Conservation (phyloP, 2,113 vertebrate species). For the Etheostoma spectabile region DNA sequence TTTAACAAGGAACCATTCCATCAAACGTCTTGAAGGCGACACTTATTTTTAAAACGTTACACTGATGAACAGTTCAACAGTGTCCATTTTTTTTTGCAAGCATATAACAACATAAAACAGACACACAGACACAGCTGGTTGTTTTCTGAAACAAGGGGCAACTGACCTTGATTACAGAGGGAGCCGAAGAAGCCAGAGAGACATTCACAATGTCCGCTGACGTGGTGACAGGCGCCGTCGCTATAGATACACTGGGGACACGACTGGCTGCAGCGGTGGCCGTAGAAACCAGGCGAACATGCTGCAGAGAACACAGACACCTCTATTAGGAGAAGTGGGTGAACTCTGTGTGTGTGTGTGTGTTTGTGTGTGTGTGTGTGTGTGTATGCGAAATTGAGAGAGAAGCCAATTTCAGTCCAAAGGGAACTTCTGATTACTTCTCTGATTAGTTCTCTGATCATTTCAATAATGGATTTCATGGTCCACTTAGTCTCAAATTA, state of each 20-base stretch:
- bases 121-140: background rate
- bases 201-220: slow-evolving; percentile 90
- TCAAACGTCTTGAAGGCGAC: too few relatives aligned
- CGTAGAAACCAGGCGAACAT: slow-evolving; percentile 89
- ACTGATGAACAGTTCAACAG: too few relatives aligned
- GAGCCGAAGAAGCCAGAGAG: slow-evolving; percentile 89
- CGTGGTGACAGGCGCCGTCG: slow-evolving; percentile 88
- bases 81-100: too few relatives aligned
- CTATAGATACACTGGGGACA: slow-evolving; percentile 93
- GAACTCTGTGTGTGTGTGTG: too few relatives aligned
- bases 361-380: background rate
- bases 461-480: slow-evolving; percentile 39
- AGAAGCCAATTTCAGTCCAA: background rate
- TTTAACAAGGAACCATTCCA: too few relatives aligned
- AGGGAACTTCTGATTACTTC: slow-evolving; percentile 37
- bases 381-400: background rate
- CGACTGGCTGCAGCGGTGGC: slow-evolving; percentile 87
- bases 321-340: too few relatives aligned
- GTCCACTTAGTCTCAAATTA: slow-evolving; percentile 13
- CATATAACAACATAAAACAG: background rate
- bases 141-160: background rate
- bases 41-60: too few relatives aligned
- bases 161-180: slow-evolving; percentile 93
- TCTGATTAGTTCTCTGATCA: slow-evolving; percentile 48
- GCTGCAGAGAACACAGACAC: slow-evolving; percentile 77